Evolutionary conservation across 2,888 invertebrate genomes (phyloP).

Genomic region (Microplitis manilae): DNA sequence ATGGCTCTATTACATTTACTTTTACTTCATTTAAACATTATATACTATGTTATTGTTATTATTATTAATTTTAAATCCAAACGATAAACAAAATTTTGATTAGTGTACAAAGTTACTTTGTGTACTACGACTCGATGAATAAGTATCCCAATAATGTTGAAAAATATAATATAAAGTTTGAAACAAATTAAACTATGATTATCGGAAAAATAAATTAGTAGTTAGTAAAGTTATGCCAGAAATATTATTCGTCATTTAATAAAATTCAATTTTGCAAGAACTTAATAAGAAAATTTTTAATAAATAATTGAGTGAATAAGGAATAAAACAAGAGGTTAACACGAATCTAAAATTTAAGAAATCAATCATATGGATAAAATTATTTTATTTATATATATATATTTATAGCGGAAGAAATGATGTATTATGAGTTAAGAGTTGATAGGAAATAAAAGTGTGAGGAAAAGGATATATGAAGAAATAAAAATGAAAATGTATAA

Average conservation of each 20-base stretch:
- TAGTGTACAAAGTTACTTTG: neutral
- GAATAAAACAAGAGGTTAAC: constrained; percentile 23
- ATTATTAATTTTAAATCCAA: too few species aligned
- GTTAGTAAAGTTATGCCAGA: neutral
- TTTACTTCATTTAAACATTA: neutral
- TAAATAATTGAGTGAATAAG: neutral
- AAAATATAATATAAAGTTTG: neutral
- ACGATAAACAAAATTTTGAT: neutral
- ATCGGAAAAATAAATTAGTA: constrained; percentile 5
- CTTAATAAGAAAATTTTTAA: neutral
- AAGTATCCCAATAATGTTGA: neutral
- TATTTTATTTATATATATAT: neutral
- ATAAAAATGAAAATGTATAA: constrained; percentile 5
- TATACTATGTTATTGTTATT: neutral
- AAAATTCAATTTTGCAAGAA: constrained; percentile 54
- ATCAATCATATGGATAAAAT: constrained; percentile 55
- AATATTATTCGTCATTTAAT: constrained; percentile 50
- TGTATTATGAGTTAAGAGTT: constrained; percentile 33
- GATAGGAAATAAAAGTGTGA: constrained; percentile 18
- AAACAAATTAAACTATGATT: constrained; percentile 14
- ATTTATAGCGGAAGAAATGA: neutral
- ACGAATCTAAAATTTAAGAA: constrained; percentile 62
- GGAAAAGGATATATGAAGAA: constrained; percentile 16
- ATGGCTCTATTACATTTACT: neutral
- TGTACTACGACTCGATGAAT: neutral